Evolutionary conservation across 2,113 vertebrate species (phyloP).

Genomic region (Grallaria varia): DNA sequence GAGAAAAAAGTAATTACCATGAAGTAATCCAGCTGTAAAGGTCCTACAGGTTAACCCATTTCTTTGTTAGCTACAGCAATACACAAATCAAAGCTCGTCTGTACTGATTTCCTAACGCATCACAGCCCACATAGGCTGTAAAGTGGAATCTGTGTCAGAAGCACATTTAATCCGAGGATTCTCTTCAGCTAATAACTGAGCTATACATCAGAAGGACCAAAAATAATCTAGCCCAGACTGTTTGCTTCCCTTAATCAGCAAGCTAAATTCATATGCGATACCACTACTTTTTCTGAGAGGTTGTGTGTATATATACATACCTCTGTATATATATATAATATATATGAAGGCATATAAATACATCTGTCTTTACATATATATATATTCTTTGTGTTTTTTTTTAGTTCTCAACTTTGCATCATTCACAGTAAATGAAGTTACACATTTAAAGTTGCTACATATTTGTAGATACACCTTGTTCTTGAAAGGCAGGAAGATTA

Average conservation of each 20-base stretch:
- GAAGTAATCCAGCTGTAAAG: background rate
- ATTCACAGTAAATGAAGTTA: background rate
- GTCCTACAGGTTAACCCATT: background rate
- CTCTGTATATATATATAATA: too few species aligned
- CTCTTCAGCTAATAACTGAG: constrained; percentile 14
- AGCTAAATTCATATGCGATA: background rate
- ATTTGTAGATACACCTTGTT: background rate
- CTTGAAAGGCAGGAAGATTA: background rate
- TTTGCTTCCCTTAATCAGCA: background rate
- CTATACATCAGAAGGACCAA: background rate
- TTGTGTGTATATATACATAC: background rate
- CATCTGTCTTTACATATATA: too few species aligned
- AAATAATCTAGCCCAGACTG: constrained; percentile 19
- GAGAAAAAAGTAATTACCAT: background rate
- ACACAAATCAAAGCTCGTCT: background rate
- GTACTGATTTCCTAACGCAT: background rate
- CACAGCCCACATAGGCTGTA: background rate
- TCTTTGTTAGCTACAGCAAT: background rate
- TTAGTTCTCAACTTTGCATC: background rate
- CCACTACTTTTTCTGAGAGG: background rate
- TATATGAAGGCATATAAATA: background rate
- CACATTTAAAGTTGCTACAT: background rate
- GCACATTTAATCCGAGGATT: constrained; percentile 49
- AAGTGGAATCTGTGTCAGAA: constrained; percentile 51
- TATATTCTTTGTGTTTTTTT: background rate